These are phyloP conservation scores for Cecidostiba fungosa DNA, from an alignment of 2,888 invertebrate species.

Conservation along the genomic window DNA sequence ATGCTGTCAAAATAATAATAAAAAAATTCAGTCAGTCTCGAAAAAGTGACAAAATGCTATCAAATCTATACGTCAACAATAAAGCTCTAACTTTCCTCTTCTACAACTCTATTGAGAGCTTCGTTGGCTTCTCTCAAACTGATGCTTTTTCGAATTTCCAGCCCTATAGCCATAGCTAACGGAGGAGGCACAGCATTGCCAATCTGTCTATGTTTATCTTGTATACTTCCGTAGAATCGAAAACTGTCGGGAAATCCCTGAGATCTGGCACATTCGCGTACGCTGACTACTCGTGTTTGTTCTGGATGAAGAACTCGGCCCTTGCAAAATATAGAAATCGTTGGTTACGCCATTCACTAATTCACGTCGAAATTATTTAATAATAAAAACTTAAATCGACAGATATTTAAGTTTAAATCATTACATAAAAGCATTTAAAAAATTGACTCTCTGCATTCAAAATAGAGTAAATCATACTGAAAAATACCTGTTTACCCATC, in stretches of 20 bases:
- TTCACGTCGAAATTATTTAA: constrained; percentile 43
- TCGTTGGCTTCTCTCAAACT: constrained; percentile 79
- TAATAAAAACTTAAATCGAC: too few relatives aligned
- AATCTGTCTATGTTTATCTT: constrained; percentile 91
- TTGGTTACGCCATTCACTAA: too few relatives aligned
- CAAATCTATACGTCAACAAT: neutral
- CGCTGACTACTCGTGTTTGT: constrained; percentile 90
- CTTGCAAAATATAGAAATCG: constrained; percentile 68
- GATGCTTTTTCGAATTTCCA: constrained; percentile 84
- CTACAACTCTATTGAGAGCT: neutral
- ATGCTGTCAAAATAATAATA: neutral
- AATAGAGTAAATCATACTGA: too few relatives aligned
- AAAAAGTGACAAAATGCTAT: neutral
- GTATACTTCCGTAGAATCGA: constrained; percentile 87
- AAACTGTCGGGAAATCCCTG: constrained; percentile 92
- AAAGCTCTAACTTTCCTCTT: neutral
- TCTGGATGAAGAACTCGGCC: constrained; percentile 92
- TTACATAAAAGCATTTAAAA: too few relatives aligned
- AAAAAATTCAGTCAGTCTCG: constrained; percentile 3
- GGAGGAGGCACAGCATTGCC: constrained; percentile 96
- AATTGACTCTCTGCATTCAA: too few relatives aligned
- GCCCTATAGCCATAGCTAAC: constrained; percentile 88
- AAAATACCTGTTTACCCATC: constrained; percentile 90
- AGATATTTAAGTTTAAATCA: too few relatives aligned
- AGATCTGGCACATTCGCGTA: constrained; percentile 92